Base-by-base conservation (phyloP, 2,113 vertebrate species). In the Psittacula cyanocephala region DNA sequence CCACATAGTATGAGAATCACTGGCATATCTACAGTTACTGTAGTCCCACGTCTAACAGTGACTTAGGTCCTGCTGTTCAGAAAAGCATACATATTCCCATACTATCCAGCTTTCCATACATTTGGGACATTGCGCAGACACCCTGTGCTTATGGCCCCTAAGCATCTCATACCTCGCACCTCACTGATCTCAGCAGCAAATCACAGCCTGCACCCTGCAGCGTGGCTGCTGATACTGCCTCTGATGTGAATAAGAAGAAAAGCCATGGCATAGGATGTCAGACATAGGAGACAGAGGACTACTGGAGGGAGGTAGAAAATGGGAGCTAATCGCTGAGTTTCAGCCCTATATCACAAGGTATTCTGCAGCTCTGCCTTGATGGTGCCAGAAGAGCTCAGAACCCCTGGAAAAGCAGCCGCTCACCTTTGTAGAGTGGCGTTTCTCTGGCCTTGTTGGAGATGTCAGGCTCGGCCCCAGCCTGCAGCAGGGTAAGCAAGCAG, bases 381-480 rank as follows among this genome's bases (percentile, higher is more conserved):
- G 28, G 5, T 57, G 5, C 41, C 55, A 33, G 71, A 52, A 39
- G 27, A 43, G 24, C 52, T 92, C 6, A 2, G 39, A 49, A 27
- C 5, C 28, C 55, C n/a, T 35, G 68, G 9, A 41, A 47, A 43
- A 23, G 20, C 57, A 60, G 47, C 25, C 13, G 2, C 87, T 92
- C 91, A 99, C 99, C 99, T 99, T 98, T 99, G 91, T 99, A 99
- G 17, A 99, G 98, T 0, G 99, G 98, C 0, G 99, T 99, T 95
- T 99, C 99, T 79, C 98, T 98, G 39, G 98, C 96, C 41, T 98
- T 97, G 94, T 98, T 99, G 53, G 98, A 93, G 67, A 98, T 98
- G 85, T 99, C 98, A 0, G 98, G 98, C 89, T 99, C 99, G 0
- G 99, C 99, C 47, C 98, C 98, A 0, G 96, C 96, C 89, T 99